Base-by-base conservation (phyloP, 2,797 vertebrate species). In the Pteronotus mesoamericanus region DNA sequence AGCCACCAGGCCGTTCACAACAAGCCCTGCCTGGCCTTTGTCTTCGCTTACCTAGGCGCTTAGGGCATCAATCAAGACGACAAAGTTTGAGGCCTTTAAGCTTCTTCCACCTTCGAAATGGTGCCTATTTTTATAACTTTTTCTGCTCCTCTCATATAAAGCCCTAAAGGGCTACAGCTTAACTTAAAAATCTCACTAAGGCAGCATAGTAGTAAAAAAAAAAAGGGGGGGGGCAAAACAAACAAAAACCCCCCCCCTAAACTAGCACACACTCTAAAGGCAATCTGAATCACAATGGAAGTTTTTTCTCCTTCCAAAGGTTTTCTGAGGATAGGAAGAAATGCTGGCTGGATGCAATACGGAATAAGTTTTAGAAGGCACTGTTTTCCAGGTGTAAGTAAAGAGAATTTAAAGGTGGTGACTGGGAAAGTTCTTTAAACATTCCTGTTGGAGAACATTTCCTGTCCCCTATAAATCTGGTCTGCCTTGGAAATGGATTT, bases 1-100 rank as follows among this genome's bases (percentile, higher is more conserved):
- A 16, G 6, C 75, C 3, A 55, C 92, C 83, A 55, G 74, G 79
- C 93, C 69, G 84, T 80, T 74, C 66, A 77, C 91, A 80, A 89
- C 89, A 18, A 72, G 89, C 95, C 69, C 74, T 29, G 92, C 69
- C 74, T 29, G 92, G 94, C 95, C 97, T 97, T 97, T 97, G 97
- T 98, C 96, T 96, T 2, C 29, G 80, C 92, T 86, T 46, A 97
- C 97, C 96, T 95, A 95, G 90, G 94, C 24, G 51, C 86, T 64
- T 1, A 15, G 32, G 64, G 44, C 92, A 91, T 87, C 96, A 34
- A 34, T 42, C 19, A 9, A 19, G 10, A 24, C 4, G 1, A 4
- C 92, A 10, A 90, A 96, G 90, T 96, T 83, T 21, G 77, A 66
- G 92, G 53, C 71, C 93, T 34, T 26, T 9, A 66, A 44, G 79